Conservation (phyloP, 2,797 vertebrate genomes). For the Cyprinodon diabolis region DNA sequence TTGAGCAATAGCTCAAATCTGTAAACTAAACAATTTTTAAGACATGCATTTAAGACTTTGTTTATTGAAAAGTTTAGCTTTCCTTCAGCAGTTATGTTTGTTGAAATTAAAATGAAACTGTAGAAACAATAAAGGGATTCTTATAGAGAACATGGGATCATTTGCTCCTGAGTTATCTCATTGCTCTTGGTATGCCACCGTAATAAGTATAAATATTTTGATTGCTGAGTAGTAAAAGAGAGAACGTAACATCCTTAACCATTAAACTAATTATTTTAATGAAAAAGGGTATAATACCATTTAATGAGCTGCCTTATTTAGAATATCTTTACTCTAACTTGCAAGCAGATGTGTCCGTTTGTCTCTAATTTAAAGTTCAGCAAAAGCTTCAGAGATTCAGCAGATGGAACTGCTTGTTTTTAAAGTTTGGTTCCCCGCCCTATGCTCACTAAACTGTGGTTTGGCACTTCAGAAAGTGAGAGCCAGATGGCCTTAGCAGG, state of each 20-base stretch:
- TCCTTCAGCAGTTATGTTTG: background rate
- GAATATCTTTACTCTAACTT: constrained; percentile 8
- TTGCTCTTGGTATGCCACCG: background rate
- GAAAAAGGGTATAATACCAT: background rate
- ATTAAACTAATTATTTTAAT: background rate
- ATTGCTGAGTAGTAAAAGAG: background rate
- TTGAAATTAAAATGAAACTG: background rate
- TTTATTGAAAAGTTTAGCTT: background rate
- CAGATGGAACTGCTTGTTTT: constrained; percentile 35
- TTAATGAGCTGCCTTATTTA: background rate
- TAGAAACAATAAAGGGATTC: background rate
- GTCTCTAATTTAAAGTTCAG: constrained; percentile 9
- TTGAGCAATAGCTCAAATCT: background rate
- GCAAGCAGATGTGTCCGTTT: constrained; percentile 21
- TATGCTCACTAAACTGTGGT: constrained; percentile 42
- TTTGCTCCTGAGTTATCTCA: background rate
- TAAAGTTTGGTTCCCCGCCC: constrained; percentile 32
- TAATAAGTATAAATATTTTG: background rate
- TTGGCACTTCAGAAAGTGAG: constrained; percentile 21
- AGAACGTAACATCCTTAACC: background rate
- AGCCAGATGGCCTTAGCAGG: constrained; percentile 52
- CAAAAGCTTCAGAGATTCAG: constrained; percentile 6
- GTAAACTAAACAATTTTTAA: background rate
- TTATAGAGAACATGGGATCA: background rate
- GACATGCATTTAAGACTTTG: background rate